Conservation (phyloP, 2,888 invertebrate genomes). For the Plagiodera versicolora region DNA sequence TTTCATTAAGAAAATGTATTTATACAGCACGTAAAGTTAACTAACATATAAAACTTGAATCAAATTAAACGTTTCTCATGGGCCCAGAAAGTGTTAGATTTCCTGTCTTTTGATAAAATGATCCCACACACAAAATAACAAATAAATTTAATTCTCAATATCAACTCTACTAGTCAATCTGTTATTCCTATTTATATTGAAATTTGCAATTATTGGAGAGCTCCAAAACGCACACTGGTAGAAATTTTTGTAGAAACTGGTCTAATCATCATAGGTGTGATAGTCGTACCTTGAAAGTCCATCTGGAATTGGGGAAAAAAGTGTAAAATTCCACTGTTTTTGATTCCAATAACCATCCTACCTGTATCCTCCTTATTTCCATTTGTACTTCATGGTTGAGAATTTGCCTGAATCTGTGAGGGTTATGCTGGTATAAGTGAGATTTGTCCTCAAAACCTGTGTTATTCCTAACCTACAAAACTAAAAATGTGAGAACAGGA, state of each 20-base stretch:
- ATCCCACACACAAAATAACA: background rate
- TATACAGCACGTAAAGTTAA: background rate
- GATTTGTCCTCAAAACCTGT: constrained; percentile 9
- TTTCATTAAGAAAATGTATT: background rate
- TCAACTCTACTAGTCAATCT: background rate
- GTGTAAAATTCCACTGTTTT: too few species aligned
- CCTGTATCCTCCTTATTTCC: constrained; percentile 37
- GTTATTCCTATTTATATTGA: too few species aligned
- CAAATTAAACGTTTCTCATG: background rate
- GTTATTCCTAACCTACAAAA: constrained; percentile 30
- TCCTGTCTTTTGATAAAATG: background rate
- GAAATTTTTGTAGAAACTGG: constrained; percentile 28
- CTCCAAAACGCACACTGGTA: background rate
- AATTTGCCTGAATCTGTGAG: constrained; percentile 30
- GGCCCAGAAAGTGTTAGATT: background rate
- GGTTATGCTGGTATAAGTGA: background rate
- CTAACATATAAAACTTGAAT: background rate
- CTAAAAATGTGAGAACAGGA: too few species aligned
- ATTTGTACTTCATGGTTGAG: constrained; percentile 33
- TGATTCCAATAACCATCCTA: too few species aligned
- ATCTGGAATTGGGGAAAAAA: background rate
- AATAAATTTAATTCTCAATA: background rate
- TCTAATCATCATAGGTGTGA: constrained; percentile 18
- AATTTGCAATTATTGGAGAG: background rate
- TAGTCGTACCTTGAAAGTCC: background rate